Percentiles rank a stretch among this genome's conserved stretches.
Conservation (phyloP, 35 echinoderm and acorn worm species). For the Strongylocentrotus purpuratus region DNA sequence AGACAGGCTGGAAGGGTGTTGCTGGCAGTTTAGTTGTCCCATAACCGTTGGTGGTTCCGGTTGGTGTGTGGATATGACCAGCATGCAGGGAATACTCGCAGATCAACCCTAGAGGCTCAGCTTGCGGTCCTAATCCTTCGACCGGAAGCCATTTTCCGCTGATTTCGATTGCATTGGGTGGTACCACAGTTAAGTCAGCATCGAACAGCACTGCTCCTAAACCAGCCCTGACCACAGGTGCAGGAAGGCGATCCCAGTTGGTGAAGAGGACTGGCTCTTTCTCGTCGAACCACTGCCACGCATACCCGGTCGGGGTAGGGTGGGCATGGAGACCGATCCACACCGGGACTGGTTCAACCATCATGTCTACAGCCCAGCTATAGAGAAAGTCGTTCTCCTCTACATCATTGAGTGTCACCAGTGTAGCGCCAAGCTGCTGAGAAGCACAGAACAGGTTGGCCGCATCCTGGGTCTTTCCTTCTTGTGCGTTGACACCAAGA, state of each 20-base stretch:
- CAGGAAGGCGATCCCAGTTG: not conserved
- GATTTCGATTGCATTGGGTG: not conserved
- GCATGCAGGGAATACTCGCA: not conserved
- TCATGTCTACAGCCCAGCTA: not conserved
- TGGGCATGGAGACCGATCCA: not conserved
- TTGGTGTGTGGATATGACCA: too few relatives aligned
- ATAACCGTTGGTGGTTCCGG: too few relatives aligned
- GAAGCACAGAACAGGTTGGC: not conserved
- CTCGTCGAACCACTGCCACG: not conserved
- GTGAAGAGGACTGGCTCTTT: not conserved
- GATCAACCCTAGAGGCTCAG: not conserved
- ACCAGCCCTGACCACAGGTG: not conserved
- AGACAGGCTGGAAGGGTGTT: not conserved
- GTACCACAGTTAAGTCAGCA: not conserved
- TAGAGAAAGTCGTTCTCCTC: slow-evolving; percentile 14
- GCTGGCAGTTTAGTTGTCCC: too few relatives aligned
- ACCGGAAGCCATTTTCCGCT: too few relatives aligned
- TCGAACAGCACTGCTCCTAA: not conserved
- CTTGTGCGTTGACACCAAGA: not conserved
- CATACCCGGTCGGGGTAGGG: not conserved
- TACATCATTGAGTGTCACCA: not conserved
- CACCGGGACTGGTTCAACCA: not conserved
- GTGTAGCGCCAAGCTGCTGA: not conserved
- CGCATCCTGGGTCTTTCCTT: not conserved
- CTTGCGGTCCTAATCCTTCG: too few relatives aligned